phyloP scores from a whole-genome alignment of 2,113 vertebrate genomes.

The Rhagologus leucostigma region DNA sequence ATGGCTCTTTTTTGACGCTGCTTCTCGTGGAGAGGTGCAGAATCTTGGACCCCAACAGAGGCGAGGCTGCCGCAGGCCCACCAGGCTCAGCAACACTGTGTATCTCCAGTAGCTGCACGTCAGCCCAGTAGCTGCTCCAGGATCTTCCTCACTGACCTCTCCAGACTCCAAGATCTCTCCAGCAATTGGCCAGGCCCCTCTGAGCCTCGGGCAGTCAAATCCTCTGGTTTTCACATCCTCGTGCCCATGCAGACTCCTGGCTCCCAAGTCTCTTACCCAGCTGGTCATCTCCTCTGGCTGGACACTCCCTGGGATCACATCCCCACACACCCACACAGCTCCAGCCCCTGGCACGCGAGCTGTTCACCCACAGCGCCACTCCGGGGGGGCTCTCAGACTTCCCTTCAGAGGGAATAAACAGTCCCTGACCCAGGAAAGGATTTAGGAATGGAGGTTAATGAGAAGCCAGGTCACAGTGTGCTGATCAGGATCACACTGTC shows the following conservation, averaged over 20 bases:
- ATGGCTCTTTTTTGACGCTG: background rate
- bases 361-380: background rate
- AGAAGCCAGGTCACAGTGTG: background rate
- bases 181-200: background rate
- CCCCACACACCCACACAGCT: background rate
- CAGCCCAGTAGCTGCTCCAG: background rate
- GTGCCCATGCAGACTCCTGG: background rate
- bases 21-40: fast-evolving
- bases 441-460: background rate
- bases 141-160: background rate
- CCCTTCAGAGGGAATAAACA: background rate
- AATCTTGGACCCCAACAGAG: background rate
- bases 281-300: background rate
- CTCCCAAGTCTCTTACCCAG: background rate
- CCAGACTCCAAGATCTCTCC: background rate
- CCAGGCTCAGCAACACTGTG: background rate
- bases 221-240: background rate
- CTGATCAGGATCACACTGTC: background rate
- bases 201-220: background rate
- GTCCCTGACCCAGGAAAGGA: background rate
- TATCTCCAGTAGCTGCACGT: background rate
- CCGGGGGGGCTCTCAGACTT: background rate
- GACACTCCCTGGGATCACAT: background rate
- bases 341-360: background rate
- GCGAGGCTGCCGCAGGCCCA: background rate